Base-by-base conservation (phyloP, 2,888 invertebrate species). In the Phasia obesa region DNA sequence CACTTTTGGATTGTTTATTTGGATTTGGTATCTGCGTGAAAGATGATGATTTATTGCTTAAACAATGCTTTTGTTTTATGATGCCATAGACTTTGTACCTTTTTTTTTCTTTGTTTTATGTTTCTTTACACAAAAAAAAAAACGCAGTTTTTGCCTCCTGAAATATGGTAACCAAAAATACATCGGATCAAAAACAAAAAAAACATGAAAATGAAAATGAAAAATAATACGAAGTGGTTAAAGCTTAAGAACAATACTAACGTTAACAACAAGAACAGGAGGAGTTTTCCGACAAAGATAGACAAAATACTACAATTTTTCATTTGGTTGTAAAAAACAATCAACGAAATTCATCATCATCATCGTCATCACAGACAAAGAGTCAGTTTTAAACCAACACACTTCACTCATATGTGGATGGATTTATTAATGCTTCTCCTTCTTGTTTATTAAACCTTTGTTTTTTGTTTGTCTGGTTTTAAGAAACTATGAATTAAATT, bases 1-100 rank as follows among this genome's bases (percentile, higher is more conserved):
- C 62, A 53, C 51, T 42, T 49, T 42, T 7, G 60, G 3, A 23
- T 67, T 59, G 49, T 73, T 71, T 70, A 55, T 76, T 53, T 55
- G 70, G 44, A 77, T 62, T 77, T 55, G 53, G 51, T 81, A 70
- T 77, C 71, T 71, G 65, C 71, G 75, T 81, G 64, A 71, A 81
- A 65, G 81, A 81, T 67, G 76, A 71, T 81, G 81, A 81, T 81
- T 77, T 81, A 81, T 81, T 77, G 55, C 53, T 71, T 51, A 71
- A 67, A 60, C 44, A 67, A 77, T 77, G 77, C 71, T 65, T 81
- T 81, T 71, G 71, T 77, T 81, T 81, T 77, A 77, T 80, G 80
- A 75, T 75, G 62, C 47, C 60, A 31, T 59, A 55, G 70, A 27
- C 25, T 70, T 77, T 64, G 47, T 71, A 69, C 69, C 71, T 78